Evolutionary conservation across 2,888 invertebrate species (phyloP).

Genomic region (Busseola fusca): DNA sequence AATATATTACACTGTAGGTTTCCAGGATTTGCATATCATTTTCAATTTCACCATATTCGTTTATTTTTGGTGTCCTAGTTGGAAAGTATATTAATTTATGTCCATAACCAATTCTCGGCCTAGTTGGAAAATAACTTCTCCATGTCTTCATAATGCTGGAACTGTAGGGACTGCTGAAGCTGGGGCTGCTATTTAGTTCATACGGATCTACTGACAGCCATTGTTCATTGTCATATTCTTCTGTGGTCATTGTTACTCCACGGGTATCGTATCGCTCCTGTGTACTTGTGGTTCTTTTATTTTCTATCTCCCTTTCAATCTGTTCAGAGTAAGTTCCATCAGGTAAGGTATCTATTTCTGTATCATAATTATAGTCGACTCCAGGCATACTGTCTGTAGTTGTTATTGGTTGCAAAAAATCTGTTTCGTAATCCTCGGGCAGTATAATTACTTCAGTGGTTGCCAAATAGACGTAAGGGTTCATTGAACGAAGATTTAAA

Average conservation of each 20-base stretch:
- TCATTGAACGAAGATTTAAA: slow-evolving; percentile 59
- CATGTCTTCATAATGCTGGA: slow-evolving; percentile 35
- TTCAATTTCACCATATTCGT: background rate
- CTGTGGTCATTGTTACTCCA: background rate
- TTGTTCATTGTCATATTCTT: slow-evolving; percentile 17
- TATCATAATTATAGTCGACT: slow-evolving; percentile 4
- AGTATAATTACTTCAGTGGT: slow-evolving; percentile 55
- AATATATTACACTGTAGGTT: slow-evolving; percentile 17
- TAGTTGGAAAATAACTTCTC: slow-evolving; percentile 48
- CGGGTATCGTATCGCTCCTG: background rate
- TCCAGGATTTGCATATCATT: background rate
- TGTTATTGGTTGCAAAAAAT: slow-evolving; percentile 21
- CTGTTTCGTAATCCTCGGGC: slow-evolving; percentile 64
- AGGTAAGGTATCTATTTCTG: background rate
- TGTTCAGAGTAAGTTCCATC: background rate
- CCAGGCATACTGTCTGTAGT: slow-evolving; percentile 9
- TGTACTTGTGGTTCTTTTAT: slow-evolving; percentile 1
- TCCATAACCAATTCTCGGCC: background rate
- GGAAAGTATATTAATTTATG: slow-evolving; percentile 30
- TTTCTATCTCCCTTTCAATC: background rate
- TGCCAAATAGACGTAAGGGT: slow-evolving; percentile 55
- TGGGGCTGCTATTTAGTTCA: slow-evolving; percentile 15
- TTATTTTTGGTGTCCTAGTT: background rate
- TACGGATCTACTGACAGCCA: slow-evolving; percentile 26
- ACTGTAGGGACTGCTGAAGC: background rate